These are phyloP conservation scores for Hyphantria cunea DNA, from an alignment of 1,140 invertebrate species.

Conservation along the genomic window DNA sequence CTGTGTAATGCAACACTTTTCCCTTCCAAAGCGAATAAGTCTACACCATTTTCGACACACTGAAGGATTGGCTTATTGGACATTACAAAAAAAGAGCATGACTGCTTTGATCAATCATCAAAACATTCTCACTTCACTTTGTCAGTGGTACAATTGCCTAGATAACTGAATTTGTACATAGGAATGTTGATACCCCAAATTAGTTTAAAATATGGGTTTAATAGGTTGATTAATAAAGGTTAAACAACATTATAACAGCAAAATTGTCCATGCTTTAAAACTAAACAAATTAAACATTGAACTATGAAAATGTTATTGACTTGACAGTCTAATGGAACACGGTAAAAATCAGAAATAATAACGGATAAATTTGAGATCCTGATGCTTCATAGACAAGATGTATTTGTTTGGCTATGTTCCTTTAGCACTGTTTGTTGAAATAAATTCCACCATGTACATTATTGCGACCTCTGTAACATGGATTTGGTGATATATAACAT, in stretches of 20 bases:
- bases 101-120: background rate
- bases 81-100: conserved; percentile 5
- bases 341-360: background rate
- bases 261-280: conserved; percentile 57
- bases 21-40: conserved; percentile 15
- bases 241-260: conserved; percentile 38
- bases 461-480: conserved; percentile 22
- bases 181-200: conserved; percentile 12
- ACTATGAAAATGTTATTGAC: conserved; percentile 11
- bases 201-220: conserved; percentile 42
- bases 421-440: conserved; percentile 12
- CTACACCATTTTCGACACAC: conserved; percentile 14
- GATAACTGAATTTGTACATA: conserved; percentile 24
- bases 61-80: conserved; percentile 1
- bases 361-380: background rate
- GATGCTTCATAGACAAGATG: no score
- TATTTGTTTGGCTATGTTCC: background rate
- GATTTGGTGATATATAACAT: conserved; percentile 42
- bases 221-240: conserved; percentile 58
- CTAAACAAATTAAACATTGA: conserved; percentile 16
- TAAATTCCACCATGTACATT: conserved; percentile 21
- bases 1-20: conserved; percentile 15
- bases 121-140: background rate
- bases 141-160: background rate
- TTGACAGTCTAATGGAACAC: conserved; percentile 10